phyloP scores from a whole-genome alignment of 2,113 vertebrate genomes.

The Microtus ochrogaster region DNA sequence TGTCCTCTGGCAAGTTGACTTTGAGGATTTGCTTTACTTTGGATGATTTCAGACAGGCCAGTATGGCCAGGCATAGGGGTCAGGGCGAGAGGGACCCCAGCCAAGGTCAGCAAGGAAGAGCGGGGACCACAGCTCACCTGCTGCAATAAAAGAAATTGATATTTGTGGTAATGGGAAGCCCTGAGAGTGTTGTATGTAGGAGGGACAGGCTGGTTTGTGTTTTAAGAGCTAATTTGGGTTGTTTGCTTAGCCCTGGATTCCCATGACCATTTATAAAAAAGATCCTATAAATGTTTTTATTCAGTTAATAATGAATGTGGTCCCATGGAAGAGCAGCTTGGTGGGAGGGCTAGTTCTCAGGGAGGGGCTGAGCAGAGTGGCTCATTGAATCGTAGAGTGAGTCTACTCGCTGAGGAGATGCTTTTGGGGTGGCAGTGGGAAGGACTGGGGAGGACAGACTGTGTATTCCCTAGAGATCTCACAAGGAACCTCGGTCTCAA shows the following conservation, averaged over 20 bases:
- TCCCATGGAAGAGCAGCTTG: not conserved
- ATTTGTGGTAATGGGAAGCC: not conserved
- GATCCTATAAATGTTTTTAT: slow-evolving; percentile 43
- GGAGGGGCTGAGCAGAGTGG: not conserved
- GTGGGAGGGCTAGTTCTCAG: not conserved
- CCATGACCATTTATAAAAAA: slow-evolving; percentile 24
- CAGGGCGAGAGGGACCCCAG: not conserved
- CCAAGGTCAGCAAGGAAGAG: not conserved
- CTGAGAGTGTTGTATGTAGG: not conserved
- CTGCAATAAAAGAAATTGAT: not conserved
- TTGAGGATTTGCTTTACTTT: not conserved
- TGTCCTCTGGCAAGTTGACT: not conserved
- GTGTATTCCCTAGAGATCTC: not conserved
- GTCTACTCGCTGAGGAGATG: not conserved
- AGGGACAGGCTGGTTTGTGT: not conserved
- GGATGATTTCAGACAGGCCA: not conserved
- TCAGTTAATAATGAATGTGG: slow-evolving; percentile 18
- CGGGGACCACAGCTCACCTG: not conserved
- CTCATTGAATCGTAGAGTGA: not conserved
- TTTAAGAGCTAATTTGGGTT: slow-evolving; percentile 22
- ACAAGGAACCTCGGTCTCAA: not conserved
- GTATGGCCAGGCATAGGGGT: not conserved
- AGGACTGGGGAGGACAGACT: not conserved
- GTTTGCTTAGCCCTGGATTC: not conserved
- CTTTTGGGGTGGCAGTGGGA: not conserved